Conservation (phyloP, 2,113 vertebrate species). For the Harpagus bidentatus region DNA sequence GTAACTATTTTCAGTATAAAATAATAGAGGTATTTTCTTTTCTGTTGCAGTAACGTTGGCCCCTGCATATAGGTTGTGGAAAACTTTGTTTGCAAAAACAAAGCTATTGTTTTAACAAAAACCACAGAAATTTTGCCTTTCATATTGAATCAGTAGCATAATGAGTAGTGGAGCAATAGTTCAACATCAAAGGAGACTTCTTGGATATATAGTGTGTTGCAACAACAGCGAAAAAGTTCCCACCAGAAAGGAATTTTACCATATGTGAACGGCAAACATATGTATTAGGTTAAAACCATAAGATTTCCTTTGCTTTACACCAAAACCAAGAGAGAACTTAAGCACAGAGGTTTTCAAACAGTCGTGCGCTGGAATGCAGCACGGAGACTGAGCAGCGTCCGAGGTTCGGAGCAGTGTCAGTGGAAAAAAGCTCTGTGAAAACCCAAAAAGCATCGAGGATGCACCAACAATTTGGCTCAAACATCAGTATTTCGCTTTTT, state of each 20-base stretch:
- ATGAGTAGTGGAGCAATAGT: slow-evolving; percentile 45
- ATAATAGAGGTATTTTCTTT: background rate
- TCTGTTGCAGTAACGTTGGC: background rate
- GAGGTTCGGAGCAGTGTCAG: background rate
- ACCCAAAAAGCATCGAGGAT: background rate
- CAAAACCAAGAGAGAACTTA: background rate
- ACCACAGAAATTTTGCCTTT: slow-evolving; percentile 56
- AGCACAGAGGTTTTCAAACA: background rate
- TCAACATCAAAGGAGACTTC: slow-evolving; percentile 70
- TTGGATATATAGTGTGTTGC: slow-evolving; percentile 76
- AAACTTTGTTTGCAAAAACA: slow-evolving; percentile 45
- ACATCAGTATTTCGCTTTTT: background rate
- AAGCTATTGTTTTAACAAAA: slow-evolving; percentile 37
- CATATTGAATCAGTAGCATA: slow-evolving; percentile 76
- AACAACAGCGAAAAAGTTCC: slow-evolving; percentile 58
- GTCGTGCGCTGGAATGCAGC: background rate
- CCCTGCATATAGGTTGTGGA: background rate
- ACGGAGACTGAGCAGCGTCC: background rate
- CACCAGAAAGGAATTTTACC: slow-evolving; percentile 64
- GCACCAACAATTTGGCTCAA: background rate
- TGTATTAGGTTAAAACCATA: slow-evolving; percentile 60
- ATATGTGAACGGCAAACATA: slow-evolving; percentile 53
- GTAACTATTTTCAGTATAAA: background rate
- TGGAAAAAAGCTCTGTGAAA: background rate
- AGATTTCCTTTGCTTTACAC: slow-evolving; percentile 74